A percentile compares a stretch with the other conserved stretches of the same genome.
Conservation (phyloP, 1,140 invertebrate species). For the Drosophila triauraria region DNA sequence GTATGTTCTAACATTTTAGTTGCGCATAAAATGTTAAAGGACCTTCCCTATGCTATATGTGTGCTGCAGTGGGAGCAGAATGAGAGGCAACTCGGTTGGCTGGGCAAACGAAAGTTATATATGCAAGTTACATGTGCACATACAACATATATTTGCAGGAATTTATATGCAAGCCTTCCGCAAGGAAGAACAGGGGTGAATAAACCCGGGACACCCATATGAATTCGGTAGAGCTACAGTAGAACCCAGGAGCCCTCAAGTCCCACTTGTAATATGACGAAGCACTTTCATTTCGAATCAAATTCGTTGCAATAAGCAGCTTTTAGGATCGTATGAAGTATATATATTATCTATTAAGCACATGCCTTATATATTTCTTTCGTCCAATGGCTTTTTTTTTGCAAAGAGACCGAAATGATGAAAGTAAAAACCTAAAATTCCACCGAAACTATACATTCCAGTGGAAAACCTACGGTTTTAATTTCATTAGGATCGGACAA, state of each 20-base stretch:
- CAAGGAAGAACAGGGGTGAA: conserved; percentile 49
- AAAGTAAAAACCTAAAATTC: too few species aligned
- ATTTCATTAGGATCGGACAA: too few species aligned
- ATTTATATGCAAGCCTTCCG: conserved; percentile 24
- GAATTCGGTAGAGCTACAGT: conserved; percentile 9
- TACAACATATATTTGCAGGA: not conserved
- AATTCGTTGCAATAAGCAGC: not conserved
- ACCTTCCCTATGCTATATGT: conserved; percentile 19
- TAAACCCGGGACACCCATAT: conserved; percentile 48
- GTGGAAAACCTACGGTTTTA: too few species aligned
- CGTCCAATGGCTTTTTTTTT: too few species aligned
- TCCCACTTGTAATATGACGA: not conserved
- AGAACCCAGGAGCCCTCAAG: not conserved
- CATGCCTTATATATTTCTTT: too few species aligned
- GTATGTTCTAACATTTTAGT: conserved; percentile 43
- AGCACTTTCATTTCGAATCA: not conserved
- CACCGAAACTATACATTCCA: too few species aligned
- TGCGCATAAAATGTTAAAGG: conserved; percentile 67
- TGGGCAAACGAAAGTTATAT: conserved; percentile 57
- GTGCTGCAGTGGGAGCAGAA: conserved; percentile 10
- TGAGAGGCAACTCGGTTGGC: conserved; percentile 24
- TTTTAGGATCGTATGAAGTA: too few species aligned
- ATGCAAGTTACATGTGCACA: conserved; percentile 10
- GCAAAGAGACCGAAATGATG: too few species aligned
- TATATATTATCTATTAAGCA: too few species aligned